Conservation (phyloP, 2,888 invertebrate species). For the Pecten maximus region DNA sequence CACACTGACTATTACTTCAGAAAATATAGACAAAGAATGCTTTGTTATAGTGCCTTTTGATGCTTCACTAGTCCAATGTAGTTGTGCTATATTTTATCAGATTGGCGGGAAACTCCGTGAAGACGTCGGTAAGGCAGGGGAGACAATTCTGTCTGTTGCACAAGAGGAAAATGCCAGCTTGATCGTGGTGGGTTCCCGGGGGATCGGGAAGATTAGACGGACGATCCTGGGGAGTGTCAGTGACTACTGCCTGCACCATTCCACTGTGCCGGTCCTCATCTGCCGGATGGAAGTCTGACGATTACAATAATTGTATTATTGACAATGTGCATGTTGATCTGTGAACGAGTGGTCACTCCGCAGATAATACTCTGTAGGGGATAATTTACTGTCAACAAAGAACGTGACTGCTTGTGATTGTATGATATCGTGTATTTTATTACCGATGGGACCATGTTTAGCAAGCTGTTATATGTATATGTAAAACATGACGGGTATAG, state of each 20-base stretch:
- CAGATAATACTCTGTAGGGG: neutral
- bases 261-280: neutral
- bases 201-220: neutral
- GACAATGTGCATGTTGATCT: no score
- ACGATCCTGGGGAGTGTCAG: neutral
- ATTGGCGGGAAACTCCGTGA: neutral
- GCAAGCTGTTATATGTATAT: neutral
- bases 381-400: neutral
- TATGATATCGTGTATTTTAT: neutral
- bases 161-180: neutral
- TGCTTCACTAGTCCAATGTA: no score
- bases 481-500: no score
- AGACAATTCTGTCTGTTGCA: neutral
- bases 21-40: no score
- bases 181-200: neutral
- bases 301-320: no score
- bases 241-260: neutral
- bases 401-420: neutral
- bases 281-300: neutral
- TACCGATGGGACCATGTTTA: neutral
- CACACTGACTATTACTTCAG: no score
- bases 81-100: no score
- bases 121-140: neutral
- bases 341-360: neutral
- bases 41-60: no score